These are phyloP conservation scores for Habropoda laboriosa DNA, from an alignment of 1,140 invertebrate species.

Conservation along the genomic window DNA sequence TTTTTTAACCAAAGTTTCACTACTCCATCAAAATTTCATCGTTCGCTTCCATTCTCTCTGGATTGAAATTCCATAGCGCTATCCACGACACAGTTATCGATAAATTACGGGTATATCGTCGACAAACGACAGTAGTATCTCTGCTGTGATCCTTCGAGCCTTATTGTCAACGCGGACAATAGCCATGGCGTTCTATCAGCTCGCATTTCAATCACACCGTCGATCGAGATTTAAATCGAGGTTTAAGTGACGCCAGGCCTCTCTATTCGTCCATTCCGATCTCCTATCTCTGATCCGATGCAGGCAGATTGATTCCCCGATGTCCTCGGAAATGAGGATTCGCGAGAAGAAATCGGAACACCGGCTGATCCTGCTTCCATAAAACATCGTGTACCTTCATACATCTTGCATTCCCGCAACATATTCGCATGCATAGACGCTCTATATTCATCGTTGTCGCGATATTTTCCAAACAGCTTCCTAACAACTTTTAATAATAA, in stretches of 20 bases:
- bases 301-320: slow-evolving; percentile 26
- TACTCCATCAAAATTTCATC: too few species aligned
- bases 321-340: slow-evolving; percentile 17
- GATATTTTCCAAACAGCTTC: background rate
- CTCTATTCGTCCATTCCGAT: slow-evolving; percentile 28
- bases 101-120: slow-evolving; percentile 15
- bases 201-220: slow-evolving; percentile 39
- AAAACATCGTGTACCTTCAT: background rate
- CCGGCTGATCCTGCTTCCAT: background rate
- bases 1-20: too few species aligned
- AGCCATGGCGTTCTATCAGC: slow-evolving; percentile 27
- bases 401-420: background rate
- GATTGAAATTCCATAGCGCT: background rate
- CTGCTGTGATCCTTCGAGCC: slow-evolving; percentile 10
- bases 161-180: slow-evolving; percentile 46
- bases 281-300: slow-evolving; percentile 26
- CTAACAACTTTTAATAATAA: background rate
- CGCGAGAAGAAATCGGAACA: slow-evolving; percentile 9
- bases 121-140: slow-evolving; percentile 33
- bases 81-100: slow-evolving; percentile 14
- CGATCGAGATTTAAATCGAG: slow-evolving; percentile 50
- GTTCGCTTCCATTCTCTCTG: too few species aligned
- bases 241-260: slow-evolving; percentile 35
- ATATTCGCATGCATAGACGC: background rate
- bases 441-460: background rate